Base-by-base conservation (phyloP, 2,113 vertebrate genomes). In the Tachysurus vachellii region DNA sequence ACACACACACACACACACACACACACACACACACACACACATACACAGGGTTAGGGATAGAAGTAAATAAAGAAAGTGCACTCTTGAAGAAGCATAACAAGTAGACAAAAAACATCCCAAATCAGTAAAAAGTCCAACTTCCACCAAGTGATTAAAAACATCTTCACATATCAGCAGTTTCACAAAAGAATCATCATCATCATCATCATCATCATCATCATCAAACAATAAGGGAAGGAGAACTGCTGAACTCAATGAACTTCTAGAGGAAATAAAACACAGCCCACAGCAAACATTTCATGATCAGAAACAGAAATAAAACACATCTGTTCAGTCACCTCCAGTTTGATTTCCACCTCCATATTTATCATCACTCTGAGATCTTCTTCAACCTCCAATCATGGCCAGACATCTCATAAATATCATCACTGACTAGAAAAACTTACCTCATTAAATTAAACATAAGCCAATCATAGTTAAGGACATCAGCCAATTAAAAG, bases 61-160 rank as follows among this genome's bases (percentile, higher is more conserved):
- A 62, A 12, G 56, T 77, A 44, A 81, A 50, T 12, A 59, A n/a
- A 47, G 23, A 80, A 54, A 75, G 5, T 47, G 26, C 31, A 54
- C 53, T 75, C 17, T 3, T 59, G 66, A 8, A 84, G 36, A 84
- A 56, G 12, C 54, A 28, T 42, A 14, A 1, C 23, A 75, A n/a
- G 7, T 57, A 2, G 17, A 66, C 17, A 14, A 53, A 1, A 66
- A 31, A 0, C 0, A 54, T 64, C 47, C 70, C 54, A 76, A 71
- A 31, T 75, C 17, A 53, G 26, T 4, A 64, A 82, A 89, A 89
- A 82, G 85, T 54, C 81, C 59, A 81, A 88, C 28, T 89, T 86
- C 44, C 66, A 83, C 31, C 36, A 79, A 70, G 13, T 68, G 28
- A 68, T 17, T 12, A 68, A 16, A 68, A 42, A 21, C 17, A 42